Evolutionary conservation across 2,888 invertebrate genomes (phyloP), one percentile per base, ranked within the genome.

Genomic region (Gisinianus flammeolus): DNA sequence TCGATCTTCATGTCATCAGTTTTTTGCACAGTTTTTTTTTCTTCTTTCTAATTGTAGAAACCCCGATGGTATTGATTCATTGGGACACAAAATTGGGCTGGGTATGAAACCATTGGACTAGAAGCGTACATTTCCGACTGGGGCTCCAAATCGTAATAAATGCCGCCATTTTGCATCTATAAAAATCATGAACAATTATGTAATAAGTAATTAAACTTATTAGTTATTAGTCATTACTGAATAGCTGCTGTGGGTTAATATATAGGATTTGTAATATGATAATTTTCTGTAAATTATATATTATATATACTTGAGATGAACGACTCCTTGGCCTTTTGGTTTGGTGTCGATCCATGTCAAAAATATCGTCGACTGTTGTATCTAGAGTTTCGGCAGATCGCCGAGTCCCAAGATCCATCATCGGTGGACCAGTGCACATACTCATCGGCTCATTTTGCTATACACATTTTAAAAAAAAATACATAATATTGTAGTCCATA

Each of bases 131-230:
- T 84, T 28, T 84, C 84, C n/a, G 82, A 79, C 74, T 82, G 81
- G 24, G 82, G 82, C 58, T 84, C 95, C 33, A 95, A 94, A 86
- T 95, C 95, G 86, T 95, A 95, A 87, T 95, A 95, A 85, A 95
- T 94, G 72, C 94, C 79, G 52, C 76, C 94, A 83, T 93, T 94
- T 89, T 94, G 94, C 87, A 94, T 94, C 95, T 95, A 88, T 76
- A 89, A 89, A 83, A 76, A 81, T 81, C 19, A 68, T 16, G 52
- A 6, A 70, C 33, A 69, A 69, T 22, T 44, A 52, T 28, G 52
- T n/a, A 30, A 12, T 52, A 28, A 54, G 26, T 28, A 19, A 33
- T 54, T n/a, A n/a, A n/a, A n/a, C n/a, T n/a, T n/a, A n/a, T n/a
- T n/a, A n/a, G n/a, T n/a, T n/a, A n/a, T n/a, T n/a, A n/a, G n/a